Conservation (phyloP, 2,888 invertebrate species). For the Lasioglossum zephyrum region DNA sequence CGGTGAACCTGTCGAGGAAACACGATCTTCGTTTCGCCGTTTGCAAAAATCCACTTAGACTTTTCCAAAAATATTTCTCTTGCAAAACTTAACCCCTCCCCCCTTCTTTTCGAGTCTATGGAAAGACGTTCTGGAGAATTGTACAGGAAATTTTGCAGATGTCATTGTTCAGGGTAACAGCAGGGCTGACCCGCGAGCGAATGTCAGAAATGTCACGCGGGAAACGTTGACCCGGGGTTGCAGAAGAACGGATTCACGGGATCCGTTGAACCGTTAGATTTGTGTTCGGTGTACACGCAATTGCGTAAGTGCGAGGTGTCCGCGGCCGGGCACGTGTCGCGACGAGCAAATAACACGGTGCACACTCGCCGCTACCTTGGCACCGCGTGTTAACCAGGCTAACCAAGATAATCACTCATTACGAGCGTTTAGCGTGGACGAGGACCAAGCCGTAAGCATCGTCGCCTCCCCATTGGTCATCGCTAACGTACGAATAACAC, state of each 20-base stretch:
- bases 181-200: not conserved
- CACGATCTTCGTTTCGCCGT: no score
- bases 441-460: constrained; percentile 64
- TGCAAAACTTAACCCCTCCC: no score
- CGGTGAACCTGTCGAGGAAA: no score
- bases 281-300: constrained; percentile 28
- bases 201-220: not conserved
- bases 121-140: no score
- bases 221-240: not conserved
- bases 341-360: constrained; percentile 67
- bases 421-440: constrained; percentile 81
- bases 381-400: constrained; percentile 82
- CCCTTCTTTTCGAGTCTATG: no score
- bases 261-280: constrained; percentile 40
- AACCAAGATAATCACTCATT: constrained; percentile 84
- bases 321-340: constrained; percentile 74
- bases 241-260: not conserved
- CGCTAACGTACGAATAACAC: constrained; percentile 71
- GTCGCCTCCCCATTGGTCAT: constrained; percentile 62
- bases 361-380: constrained; percentile 74
- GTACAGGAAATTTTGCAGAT: no score
- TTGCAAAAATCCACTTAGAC: no score
- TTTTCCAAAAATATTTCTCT: no score
- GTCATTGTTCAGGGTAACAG: no score
- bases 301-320: constrained; percentile 53